phyloP scores from a whole-genome alignment of 2,888 invertebrate genomes.

The Eupsilia transversa region DNA sequence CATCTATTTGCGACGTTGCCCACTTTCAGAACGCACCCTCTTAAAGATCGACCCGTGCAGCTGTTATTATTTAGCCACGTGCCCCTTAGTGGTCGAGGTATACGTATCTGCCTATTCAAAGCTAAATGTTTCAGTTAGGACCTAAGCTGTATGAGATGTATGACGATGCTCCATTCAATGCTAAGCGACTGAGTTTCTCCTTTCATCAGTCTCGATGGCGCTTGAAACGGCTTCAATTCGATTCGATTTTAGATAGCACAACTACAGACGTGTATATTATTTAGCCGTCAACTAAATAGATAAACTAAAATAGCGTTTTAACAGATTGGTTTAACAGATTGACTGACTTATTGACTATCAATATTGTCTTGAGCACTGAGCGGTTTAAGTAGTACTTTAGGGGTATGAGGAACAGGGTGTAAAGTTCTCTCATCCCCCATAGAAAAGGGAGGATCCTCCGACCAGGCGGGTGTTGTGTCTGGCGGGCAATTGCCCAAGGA shows the following conservation, averaged over 20 bases:
- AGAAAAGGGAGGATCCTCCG: no score
- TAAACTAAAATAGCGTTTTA: slow-evolving; percentile 13
- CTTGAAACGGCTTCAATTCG: slow-evolving; percentile 46
- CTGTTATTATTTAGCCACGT: not conserved
- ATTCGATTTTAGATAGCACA: slow-evolving; percentile 65
- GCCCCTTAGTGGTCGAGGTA: not conserved
- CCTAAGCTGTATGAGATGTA: slow-evolving; percentile 15
- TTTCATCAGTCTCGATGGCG: slow-evolving; percentile 52
- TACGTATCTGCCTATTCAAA: not conserved
- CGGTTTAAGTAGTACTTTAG: no score
- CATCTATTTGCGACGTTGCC: no score
- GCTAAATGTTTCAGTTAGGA: slow-evolving; percentile 17
- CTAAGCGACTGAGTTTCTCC: slow-evolving; percentile 36
- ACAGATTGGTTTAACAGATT: no score
- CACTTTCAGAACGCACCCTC: no score
- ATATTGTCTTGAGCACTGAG: no score
- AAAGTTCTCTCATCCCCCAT: no score
- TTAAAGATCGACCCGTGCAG: not conserved
- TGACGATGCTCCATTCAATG: slow-evolving; percentile 33
- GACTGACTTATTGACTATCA: no score
- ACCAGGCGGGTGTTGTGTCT: no score
- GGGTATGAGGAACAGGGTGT: no score
- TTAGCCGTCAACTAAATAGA: slow-evolving; percentile 27
- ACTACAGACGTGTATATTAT: slow-evolving; percentile 31
- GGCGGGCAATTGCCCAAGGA: no score